Percentiles rank a stretch among this genome's conserved stretches.
Conservation (phyloP, 2,113 vertebrate genomes). For the Chloropsis cyanopogon region DNA sequence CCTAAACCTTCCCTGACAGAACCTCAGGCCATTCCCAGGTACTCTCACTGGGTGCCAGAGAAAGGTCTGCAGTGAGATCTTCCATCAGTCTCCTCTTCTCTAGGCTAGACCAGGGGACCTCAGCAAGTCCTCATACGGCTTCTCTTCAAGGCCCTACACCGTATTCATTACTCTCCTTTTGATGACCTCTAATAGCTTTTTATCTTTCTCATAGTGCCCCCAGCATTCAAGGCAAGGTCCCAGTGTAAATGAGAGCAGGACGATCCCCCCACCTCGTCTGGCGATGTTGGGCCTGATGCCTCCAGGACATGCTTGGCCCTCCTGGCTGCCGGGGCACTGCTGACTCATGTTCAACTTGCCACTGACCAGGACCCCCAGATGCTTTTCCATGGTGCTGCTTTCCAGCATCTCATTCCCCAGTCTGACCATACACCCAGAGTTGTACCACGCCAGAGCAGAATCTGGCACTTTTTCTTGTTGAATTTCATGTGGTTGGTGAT, state of each 20-base stretch:
- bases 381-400: fast-evolving
- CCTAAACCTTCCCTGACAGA: background rate
- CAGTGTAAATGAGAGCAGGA: background rate
- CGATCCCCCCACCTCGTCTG: background rate
- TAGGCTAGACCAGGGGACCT: background rate
- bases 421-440: background rate
- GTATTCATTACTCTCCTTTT: background rate
- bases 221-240: background rate
- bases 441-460: background rate
- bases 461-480: fast-evolving
- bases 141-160: background rate
- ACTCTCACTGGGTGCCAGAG: background rate
- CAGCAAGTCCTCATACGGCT: background rate
- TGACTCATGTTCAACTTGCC: background rate
- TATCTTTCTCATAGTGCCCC: background rate
- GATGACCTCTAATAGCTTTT: background rate
- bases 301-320: fast-evolving
- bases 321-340: background rate
- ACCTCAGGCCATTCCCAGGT: background rate
- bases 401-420: too few relatives aligned
- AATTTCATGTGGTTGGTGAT: background rate
- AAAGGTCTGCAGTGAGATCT: background rate
- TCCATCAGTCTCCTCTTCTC: background rate
- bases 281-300: fast-evolving
- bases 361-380: fast-evolving